Evolutionary conservation across 2,113 vertebrate genomes (phyloP).

Genomic region (Riparia riparia): DNA sequence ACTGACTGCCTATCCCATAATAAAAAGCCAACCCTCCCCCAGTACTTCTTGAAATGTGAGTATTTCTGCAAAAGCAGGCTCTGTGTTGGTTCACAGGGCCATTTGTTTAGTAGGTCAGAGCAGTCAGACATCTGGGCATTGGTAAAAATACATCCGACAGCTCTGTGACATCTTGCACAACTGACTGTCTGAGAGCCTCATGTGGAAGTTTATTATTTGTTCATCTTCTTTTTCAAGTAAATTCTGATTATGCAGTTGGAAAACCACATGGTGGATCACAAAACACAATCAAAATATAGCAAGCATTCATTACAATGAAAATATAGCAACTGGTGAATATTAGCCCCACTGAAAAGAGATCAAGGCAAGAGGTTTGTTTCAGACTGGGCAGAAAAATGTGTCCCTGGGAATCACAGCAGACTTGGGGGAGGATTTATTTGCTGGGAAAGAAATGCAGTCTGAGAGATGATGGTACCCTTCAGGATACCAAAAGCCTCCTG

Average conservation of each 20-base stretch:
- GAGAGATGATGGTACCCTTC: not conserved
- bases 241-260: not conserved
- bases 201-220: conserved; percentile 1
- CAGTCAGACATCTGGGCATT: conserved; percentile 20
- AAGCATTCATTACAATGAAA: not conserved
- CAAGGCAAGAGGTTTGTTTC: not conserved
- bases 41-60: not conserved
- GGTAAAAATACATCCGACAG: conserved; percentile 8
- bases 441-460: not conserved
- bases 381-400: not conserved
- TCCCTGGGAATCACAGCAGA: not conserved
- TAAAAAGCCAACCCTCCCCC: not conserved
- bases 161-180: not conserved
- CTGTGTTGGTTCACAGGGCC: not conserved
- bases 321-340: not conserved
- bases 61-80: conserved; percentile 30
- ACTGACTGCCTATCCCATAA: not conserved
- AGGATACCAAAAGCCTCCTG: not conserved
- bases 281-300: not conserved
- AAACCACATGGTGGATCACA: not conserved
- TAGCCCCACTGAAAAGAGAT: not conserved
- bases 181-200: not conserved
- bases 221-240: not conserved
- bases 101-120: conserved; percentile 43
- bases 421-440: not conserved